Evolutionary conservation across 2,113 vertebrate species (phyloP).

Genomic region (Corydoras maculifer): DNA sequence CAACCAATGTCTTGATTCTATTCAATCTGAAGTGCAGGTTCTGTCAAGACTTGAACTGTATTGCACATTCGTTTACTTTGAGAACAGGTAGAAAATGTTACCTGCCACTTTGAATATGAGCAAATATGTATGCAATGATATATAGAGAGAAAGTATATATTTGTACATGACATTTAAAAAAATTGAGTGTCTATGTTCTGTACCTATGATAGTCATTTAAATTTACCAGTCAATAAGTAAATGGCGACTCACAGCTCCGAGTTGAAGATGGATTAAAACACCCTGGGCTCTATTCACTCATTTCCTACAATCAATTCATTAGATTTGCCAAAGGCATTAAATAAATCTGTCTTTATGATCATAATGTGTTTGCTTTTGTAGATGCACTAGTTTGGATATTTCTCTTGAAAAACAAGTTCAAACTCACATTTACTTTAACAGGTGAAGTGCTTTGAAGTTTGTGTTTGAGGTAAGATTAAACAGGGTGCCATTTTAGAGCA

Average conservation of each 20-base stretch:
- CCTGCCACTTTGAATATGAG: constrained; percentile 38
- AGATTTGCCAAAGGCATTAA: constrained; percentile 46
- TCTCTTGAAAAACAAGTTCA: too few species aligned
- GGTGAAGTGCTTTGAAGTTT: too few species aligned
- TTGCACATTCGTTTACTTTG: constrained; percentile 35
- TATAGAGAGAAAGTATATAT: constrained; percentile 54
- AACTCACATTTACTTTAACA: too few species aligned
- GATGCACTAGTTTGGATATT: background rate
- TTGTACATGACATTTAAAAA: constrained; percentile 53
- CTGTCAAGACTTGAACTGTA: constrained; percentile 33
- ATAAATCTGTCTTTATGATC: constrained; percentile 52
- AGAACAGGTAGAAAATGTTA: constrained; percentile 41
- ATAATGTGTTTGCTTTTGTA: constrained; percentile 15
- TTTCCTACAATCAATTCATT: constrained; percentile 46
- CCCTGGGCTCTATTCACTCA: constrained; percentile 44
- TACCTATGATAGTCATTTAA: constrained; percentile 64
- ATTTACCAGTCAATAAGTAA: constrained; percentile 44
- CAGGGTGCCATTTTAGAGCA: too few species aligned
- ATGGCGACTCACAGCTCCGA: constrained; percentile 48
- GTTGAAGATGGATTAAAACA: constrained; percentile 35
- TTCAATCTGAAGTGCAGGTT: constrained; percentile 34
- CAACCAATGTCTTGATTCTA: constrained; percentile 48
- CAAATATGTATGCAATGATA: constrained; percentile 56
- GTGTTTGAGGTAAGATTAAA: too few species aligned
- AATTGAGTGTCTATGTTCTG: constrained; percentile 53